Evolutionary conservation across 2,888 invertebrate species (phyloP).

Genomic region (Drosophila emarginata): DNA sequence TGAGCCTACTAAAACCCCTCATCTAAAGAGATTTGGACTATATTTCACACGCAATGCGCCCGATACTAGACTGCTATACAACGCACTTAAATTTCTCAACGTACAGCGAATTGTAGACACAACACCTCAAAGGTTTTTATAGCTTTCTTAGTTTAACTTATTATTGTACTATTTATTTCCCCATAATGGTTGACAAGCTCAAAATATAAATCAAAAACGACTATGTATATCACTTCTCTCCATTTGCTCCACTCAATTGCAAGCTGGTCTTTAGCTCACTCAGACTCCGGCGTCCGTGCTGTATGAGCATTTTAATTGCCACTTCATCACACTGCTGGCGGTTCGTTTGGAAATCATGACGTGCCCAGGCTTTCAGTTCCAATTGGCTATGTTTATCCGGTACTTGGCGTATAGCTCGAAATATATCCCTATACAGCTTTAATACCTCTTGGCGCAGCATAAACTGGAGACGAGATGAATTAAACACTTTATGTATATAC

Average conservation of each 20-base stretch:
- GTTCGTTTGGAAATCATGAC: slow-evolving; percentile 89
- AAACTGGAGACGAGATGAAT: slow-evolving; percentile 84
- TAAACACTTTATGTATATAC: background rate
- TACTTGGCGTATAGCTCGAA: slow-evolving; percentile 87
- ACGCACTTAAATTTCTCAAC: slow-evolving; percentile 12
- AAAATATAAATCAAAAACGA: slow-evolving; percentile 54
- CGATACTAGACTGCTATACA: slow-evolving; percentile 55
- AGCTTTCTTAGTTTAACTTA: slow-evolving; percentile 47
- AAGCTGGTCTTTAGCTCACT: slow-evolving; percentile 87
- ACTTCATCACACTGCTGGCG: slow-evolving; percentile 88
- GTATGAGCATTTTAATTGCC: slow-evolving; percentile 88
- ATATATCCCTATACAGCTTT: slow-evolving; percentile 88
- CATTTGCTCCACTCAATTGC: slow-evolving; percentile 83
- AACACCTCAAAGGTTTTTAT: slow-evolving; percentile 62
- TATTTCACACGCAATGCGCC: slow-evolving; percentile 40
- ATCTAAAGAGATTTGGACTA: slow-evolving; percentile 26
- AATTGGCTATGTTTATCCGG: slow-evolving; percentile 85
- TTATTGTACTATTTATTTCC: slow-evolving; percentile 40
- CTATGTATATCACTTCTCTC: slow-evolving; percentile 32
- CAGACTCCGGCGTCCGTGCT: slow-evolving; percentile 87
- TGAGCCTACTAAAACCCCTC: slow-evolving; percentile 76
- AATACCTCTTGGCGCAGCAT: slow-evolving; percentile 90
- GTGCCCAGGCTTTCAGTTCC: slow-evolving; percentile 89
- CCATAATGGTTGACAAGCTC: slow-evolving; percentile 54
- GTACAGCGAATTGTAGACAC: slow-evolving; percentile 55